Base-by-base conservation (phyloP, 1,140 invertebrate species). In the Cotesia vestalis region DNA sequence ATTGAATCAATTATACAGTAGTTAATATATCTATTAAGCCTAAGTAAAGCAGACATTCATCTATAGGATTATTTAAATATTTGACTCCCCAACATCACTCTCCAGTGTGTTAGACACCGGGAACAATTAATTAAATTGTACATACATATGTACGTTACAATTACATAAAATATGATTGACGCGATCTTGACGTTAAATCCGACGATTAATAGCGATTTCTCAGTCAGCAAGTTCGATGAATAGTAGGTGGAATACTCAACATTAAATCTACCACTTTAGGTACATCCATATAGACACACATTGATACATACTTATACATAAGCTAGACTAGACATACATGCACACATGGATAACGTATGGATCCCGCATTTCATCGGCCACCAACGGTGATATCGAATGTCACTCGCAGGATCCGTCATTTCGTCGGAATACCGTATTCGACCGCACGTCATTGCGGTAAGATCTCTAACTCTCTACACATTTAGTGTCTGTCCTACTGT, bases 401-500 rank as follows among this genome's bases (percentile, higher is more conserved):
- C 85, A 86, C 80, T 85, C 78, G 83, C 85, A 86, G 85, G 77
- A 86, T 86, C 84, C 82, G 85, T 86, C 84, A 85, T 86, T 86
- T 85, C 83, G 81, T 86, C 82, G 80, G 81, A 78, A 73, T 76
- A 76, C 75, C 72, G 71, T 81, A 85, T 85, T 85, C 83, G 84
- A 86, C 85, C 85, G 80, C 85, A 86, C 80, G 84, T 85, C 83
- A 85, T 86, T 86, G 85, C 84, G 85, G 85, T 85, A 86, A 86
- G 84, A 86, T 86, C 81, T 84, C 83, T 75, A 46, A 76, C 78
- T 66, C 63, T 66, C 63, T 66, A 38, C 35, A 38, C 27, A 62
- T 36, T 62, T 64, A 51, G 40, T 36, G 64, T 17, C 63, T 52
- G 35, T 66, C 75, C 20, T 75, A 68, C 69, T 72, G 73, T 76